Conservation (phyloP, 2,888 invertebrate species). For the Eurois occulta region DNA sequence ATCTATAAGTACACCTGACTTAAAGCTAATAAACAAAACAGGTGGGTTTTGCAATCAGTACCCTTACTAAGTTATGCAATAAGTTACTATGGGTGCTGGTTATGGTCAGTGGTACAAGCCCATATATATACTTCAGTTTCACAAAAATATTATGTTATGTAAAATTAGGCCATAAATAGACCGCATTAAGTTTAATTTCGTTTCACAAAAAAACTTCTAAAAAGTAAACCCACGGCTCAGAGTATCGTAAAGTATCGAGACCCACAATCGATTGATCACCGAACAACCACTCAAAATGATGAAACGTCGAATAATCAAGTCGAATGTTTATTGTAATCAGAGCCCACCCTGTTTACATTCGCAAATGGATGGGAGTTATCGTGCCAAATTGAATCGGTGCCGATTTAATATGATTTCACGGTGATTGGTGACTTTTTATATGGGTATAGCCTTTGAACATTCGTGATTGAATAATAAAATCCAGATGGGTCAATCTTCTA, state of each 20-base stretch:
- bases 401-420: conserved; percentile 43
- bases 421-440: conserved; percentile 30
- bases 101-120: too few species aligned
- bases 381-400: conserved; percentile 47
- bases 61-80: too few species aligned
- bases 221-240: not conserved
- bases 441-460: not conserved
- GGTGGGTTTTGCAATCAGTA: too few species aligned
- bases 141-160: too few species aligned
- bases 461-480: not conserved
- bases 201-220: conserved; percentile 2
- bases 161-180: too few species aligned
- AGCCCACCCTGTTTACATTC: conserved; percentile 57
- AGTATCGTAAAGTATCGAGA: conserved; percentile 6
- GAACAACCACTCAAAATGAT: conserved; percentile 55
- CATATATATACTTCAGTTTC: too few species aligned
- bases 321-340: conserved; percentile 60
- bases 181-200: not conserved
- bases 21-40: too few species aligned
- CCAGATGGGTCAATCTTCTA: not conserved
- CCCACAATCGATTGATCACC: conserved; percentile 35
- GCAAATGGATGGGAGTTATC: conserved; percentile 56
- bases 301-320: conserved; percentile 54
- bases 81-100: too few species aligned
- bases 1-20: too few species aligned